Percentiles rank a stretch among this genome's conserved stretches.
These are phyloP conservation scores for Phyllotis vaccarum DNA, from an alignment of 2,797 vertebrate species.

Conservation along the genomic window DNA sequence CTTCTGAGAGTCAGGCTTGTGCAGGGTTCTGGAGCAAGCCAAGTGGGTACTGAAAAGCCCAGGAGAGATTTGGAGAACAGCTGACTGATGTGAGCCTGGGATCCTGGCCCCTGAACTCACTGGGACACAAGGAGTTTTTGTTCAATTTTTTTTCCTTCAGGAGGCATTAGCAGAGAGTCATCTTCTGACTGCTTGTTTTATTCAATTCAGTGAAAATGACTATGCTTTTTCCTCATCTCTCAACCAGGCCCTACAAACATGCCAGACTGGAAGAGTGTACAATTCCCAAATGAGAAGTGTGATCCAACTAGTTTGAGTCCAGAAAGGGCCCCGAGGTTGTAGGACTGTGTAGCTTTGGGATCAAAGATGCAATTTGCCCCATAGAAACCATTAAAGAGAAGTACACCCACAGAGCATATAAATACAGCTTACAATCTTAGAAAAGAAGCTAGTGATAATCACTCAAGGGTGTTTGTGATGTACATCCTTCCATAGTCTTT, in stretches of 20 bases:
- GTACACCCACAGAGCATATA: neutral
- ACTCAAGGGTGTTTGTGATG: neutral
- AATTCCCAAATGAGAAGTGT: neutral
- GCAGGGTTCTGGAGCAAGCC: neutral
- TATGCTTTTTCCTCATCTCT: constrained; percentile 14
- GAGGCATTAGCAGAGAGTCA: neutral
- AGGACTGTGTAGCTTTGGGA: rapidly evolving
- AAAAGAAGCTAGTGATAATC: neutral
- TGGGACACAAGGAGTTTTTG: neutral
- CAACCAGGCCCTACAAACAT: neutral
- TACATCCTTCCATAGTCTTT: neutral
- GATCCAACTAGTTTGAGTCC: neutral
- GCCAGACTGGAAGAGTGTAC: neutral
- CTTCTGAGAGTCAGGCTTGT: neutral
- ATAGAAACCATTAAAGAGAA: neutral
- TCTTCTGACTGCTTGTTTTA: neutral
- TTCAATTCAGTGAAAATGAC: constrained; percentile 40
- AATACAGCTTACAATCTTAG: neutral
- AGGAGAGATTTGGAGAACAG: neutral
- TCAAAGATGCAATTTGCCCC: neutral
- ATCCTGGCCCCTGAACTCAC: neutral
- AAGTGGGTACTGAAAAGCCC: neutral
- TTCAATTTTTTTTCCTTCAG: neutral
- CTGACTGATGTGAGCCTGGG: no score
- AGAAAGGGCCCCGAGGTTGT: neutral